phyloP scores from a whole-genome alignment of 1,140 invertebrate species.

The Cherax quadricarinatus region DNA sequence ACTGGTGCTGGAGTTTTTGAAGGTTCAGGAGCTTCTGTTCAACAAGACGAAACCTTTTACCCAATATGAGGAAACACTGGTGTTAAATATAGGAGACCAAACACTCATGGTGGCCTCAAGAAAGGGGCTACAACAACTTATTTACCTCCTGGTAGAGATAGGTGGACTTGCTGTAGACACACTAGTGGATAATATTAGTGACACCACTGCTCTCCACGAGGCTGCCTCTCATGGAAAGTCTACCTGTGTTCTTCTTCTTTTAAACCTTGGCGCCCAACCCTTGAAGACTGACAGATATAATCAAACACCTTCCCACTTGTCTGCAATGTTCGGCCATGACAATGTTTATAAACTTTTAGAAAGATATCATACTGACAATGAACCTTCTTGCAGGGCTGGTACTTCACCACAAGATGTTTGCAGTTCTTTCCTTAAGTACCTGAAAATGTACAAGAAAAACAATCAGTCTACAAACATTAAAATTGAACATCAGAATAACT shows the following conservation, averaged over 20 bases:
- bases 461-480: not conserved
- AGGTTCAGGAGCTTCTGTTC: too few relatives aligned
- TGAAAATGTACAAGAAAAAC: not conserved
- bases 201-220: not conserved
- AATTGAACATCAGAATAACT: too few relatives aligned
- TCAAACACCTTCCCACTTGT: not conserved
- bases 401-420: not conserved
- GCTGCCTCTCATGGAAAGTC: not conserved
- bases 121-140: too few relatives aligned
- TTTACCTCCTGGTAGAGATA: too few relatives aligned
- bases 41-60: too few relatives aligned
- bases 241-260: not conserved
- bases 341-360: not conserved
- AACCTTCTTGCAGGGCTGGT: not conserved
- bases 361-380: not conserved
- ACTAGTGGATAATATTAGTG: not conserved
- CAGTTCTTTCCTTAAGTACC: not conserved
- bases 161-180: not conserved
- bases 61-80: too few relatives aligned
- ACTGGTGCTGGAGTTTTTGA: too few relatives aligned
- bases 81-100: too few relatives aligned
- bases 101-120: not conserved
- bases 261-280: not conserved
- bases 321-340: constrained; percentile 13
- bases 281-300: not conserved